Base-by-base conservation (phyloP, 2,888 invertebrate species). In the Deroplatys truncata region DNA sequence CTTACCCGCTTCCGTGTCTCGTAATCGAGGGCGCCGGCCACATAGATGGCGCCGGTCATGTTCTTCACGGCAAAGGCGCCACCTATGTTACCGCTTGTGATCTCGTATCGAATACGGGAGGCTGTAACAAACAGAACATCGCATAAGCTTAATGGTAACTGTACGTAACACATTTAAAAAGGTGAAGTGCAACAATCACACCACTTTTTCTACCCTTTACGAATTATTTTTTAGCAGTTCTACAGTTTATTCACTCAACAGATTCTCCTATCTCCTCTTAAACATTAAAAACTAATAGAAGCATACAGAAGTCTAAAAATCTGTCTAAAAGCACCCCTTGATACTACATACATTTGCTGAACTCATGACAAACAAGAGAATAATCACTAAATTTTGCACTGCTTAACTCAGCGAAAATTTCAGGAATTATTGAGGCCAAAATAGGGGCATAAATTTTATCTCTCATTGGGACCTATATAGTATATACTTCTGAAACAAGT, bases 101-200 rank as follows among this genome's bases (percentile, higher is more conserved):
- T 99, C 97, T 99, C 98, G 95, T 99, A 99, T 95, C 98, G 98
- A 96, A 99, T 98, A 96, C 98, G 98, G 95, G 98, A 98, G 94
- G 98, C 98, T 98, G 96, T 91, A 94, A 95, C 89, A 91, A 90
- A 91, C 83, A 92, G 89, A 91, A 91, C 13, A 43, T 85, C 86
- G 90, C 91, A 72, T 72, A 20, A 43, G 13, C 7, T 43, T 43
- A 13, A 35, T 35, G 9, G 35, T 35, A 35, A 35, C 1, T 7
- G 35, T 35, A 35, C 7, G 9, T 35, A 28, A 28, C 25, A 83
- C 84, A 84, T 31, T 31, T 31, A 84, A 91, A 92, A 25, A 84
- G 0, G 25, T 29, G 31, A 31, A 25, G 9, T 29, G 2, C 29
- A 31, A 28, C 20, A 20, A 31, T 28, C 8, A 43, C 43, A 1